Evolutionary conservation across 2,797 vertebrate species (phyloP).

Genomic region (Antennarius maculatus): DNA sequence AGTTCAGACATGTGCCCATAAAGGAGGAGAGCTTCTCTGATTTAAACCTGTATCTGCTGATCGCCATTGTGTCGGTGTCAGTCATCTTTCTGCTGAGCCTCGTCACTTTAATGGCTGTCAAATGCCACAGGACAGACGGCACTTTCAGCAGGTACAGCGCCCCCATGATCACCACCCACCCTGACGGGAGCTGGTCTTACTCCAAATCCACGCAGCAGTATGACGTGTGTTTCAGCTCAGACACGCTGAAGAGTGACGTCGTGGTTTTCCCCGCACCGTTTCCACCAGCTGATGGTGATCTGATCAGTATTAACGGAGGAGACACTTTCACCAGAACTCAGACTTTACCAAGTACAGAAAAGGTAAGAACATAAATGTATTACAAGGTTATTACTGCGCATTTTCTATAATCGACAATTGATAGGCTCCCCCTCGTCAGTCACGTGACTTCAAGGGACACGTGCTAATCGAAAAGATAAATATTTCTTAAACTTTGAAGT

Average conservation of each 20-base stretch:
- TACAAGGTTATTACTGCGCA: too few relatives aligned
- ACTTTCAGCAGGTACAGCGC: constrained; percentile 62
- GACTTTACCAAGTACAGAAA: constrained; percentile 5
- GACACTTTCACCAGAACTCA: constrained; percentile 56
- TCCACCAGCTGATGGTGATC: constrained; percentile 35
- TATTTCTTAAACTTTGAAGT: too few relatives aligned
- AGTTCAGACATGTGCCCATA: constrained; percentile 51
- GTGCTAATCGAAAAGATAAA: too few relatives aligned
- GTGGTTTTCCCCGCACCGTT: constrained; percentile 59
- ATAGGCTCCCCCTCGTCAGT: too few relatives aligned
- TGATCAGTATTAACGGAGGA: constrained; percentile 55
- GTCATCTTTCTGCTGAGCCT: constrained; percentile 71
- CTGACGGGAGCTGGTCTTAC: constrained; percentile 73
- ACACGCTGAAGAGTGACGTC: constrained; percentile 22
- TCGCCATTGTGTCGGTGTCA: constrained; percentile 56
- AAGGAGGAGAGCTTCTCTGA: constrained; percentile 63
- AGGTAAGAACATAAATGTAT: not conserved
- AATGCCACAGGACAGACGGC: constrained; percentile 67
- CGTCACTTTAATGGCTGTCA: constrained; percentile 64
- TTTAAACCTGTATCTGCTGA: constrained; percentile 68
- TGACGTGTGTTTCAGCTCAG: constrained; percentile 74
- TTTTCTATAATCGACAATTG: too few relatives aligned
- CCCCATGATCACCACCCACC: constrained; percentile 73
- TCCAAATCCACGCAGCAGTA: constrained; percentile 74
- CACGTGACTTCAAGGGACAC: too few relatives aligned